A percentile compares a stretch with the other conserved stretches of the same genome.
Evolutionary conservation across 2,888 invertebrate genomes (phyloP).

Genomic region (Epinotia brunnichana): DNA sequence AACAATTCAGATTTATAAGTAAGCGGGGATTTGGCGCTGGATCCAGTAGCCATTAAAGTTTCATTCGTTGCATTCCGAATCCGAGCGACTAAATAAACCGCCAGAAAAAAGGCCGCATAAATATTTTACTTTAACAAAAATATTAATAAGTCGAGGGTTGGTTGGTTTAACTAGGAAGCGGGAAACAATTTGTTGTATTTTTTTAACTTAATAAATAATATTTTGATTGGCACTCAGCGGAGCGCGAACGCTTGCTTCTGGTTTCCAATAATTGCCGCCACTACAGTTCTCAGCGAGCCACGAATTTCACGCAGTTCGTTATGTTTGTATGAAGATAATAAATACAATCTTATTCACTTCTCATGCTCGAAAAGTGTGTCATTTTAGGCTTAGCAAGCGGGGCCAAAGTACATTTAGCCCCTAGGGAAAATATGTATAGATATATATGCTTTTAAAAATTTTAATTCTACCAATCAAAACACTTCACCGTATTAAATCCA

Average conservation of each 20-base stretch:
- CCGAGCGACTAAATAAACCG: constrained; percentile 26
- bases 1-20: constrained; percentile 26
- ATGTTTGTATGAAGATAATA: not conserved
- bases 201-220: constrained; percentile 14
- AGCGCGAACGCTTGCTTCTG: not conserved
- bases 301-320: not conserved
- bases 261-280: constrained; percentile 2
- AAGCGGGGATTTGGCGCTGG: constrained; percentile 19
- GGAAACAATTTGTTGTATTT: constrained; percentile 7
- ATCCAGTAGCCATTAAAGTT: constrained; percentile 23
- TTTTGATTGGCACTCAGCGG: constrained; percentile 12
- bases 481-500: too few relatives aligned
- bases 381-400: too few relatives aligned
- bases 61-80: constrained; percentile 18
- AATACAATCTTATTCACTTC: too few relatives aligned
- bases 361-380: too few relatives aligned
- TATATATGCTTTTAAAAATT: too few relatives aligned
- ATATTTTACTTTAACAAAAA: constrained; percentile 26
- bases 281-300: not conserved
- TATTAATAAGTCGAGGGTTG: constrained; percentile 28
- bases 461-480: too few relatives aligned
- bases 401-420: too few relatives aligned
- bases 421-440: too few relatives aligned
- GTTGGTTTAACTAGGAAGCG: constrained; percentile 15
- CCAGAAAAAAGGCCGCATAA: constrained; percentile 30